Evolutionary conservation across 1,140 invertebrate species (phyloP), one percentile per base, ranked within the genome.

Genomic region (Zaprionus davidi): DNA sequence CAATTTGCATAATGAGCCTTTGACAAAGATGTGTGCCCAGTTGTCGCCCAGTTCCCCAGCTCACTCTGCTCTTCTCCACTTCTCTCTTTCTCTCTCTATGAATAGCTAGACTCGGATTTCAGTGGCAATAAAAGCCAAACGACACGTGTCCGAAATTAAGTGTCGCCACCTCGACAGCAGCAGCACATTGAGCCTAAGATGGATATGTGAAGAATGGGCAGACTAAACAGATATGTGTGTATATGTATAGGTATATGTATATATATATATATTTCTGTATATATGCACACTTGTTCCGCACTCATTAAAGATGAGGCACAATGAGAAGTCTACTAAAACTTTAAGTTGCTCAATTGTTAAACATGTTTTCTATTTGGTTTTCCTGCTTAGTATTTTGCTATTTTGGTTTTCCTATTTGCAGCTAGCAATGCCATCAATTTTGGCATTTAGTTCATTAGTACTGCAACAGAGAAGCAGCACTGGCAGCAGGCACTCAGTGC

Each of bases 1-100:
- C 85, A 90, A 90, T 90, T 90, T 90, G 85, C 85, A 90, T 90
- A 90, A 90, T 90, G 85, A 85, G 86, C 73, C 86, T 77, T 77
- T 85, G 85, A 90, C 85, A 90, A 90, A 90, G 81, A 79, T 85
- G 72, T 79, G 64, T 67, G 59, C 12, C 34, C 53, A 74, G 67
- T 70, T 51, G 36, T 62, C 46, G 31, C 26, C 13, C 17, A 22
- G 17, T 1, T 34, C 17, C 20, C 9, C 22, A 13, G 7, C 20
- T 12, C 3, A 20, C 20, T 11, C 46, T 31, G 0, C 28, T 31
- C 7, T 31, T 7, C 7, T 31, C 0, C 9, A 12, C 2, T 22
- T n/a, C 15, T 46, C 41, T 17, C 5, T 17, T 0, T 20, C 17
- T 22, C n/a, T 51, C 46, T 51, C 12, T 51, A 1, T 49, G n/a